Evolutionary conservation across 2,113 vertebrate species (phyloP).

Genomic region (Oxygymnocypris stewartii): DNA sequence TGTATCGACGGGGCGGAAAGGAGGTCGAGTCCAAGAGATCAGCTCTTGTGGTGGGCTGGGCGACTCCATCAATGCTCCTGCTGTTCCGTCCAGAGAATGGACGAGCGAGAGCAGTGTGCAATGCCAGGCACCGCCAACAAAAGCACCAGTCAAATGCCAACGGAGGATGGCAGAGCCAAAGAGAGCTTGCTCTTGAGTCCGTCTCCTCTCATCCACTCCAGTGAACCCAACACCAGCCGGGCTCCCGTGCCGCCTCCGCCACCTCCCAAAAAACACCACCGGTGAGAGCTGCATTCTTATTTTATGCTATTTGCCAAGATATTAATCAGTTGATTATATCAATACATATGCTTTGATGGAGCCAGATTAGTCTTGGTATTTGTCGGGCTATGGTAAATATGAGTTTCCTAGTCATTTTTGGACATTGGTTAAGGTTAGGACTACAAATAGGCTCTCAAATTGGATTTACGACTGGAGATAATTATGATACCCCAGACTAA

Average conservation of each 20-base stretch:
- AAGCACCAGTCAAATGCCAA: constrained; percentile 72
- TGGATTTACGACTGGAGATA: neutral
- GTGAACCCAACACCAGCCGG: constrained; percentile 74
- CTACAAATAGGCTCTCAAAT: neutral
- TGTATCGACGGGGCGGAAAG: constrained; percentile 88
- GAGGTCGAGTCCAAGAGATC: constrained; percentile 73
- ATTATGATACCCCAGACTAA: neutral
- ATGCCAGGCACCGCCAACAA: constrained; percentile 70
- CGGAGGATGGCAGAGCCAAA: constrained; percentile 63
- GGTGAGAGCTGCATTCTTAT: constrained; percentile 73
- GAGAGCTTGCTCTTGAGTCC: constrained; percentile 52
- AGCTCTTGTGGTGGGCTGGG: constrained; percentile 38
- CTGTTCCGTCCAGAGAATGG: constrained; percentile 69
- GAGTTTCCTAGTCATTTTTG: neutral
- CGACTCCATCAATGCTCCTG: constrained; percentile 67
- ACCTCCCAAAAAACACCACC: constrained; percentile 89
- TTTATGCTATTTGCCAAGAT: neutral
- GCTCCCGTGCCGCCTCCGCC: constrained; percentile 82
- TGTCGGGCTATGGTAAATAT: too few species aligned
- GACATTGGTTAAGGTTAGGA: neutral
- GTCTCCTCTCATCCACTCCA: constrained; percentile 70
- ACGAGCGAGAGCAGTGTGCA: constrained; percentile 66
- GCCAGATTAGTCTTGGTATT: neutral
- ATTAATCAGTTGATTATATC: neutral
- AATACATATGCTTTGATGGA: neutral